phyloP scores from a whole-genome alignment of 2,797 vertebrate genomes.

The Pteropus rufus region DNA sequence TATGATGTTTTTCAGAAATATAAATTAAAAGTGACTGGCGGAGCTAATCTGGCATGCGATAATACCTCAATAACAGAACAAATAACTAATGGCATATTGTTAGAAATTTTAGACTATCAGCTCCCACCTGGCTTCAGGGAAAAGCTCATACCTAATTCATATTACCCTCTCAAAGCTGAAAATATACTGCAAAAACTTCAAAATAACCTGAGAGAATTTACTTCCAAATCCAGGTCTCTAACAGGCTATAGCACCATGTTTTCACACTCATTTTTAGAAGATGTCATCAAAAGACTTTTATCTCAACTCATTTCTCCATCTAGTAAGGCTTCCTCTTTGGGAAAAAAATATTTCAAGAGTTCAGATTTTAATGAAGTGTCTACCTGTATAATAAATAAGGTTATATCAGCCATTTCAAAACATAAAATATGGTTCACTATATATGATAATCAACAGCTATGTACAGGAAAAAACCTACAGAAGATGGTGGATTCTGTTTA shows the following conservation, averaged over 20 bases:
- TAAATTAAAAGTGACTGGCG: not conserved
- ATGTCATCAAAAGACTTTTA: conserved; percentile 61
- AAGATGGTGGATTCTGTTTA: conserved; percentile 76
- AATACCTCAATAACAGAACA: conserved; percentile 21
- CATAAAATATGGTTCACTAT: conserved; percentile 75
- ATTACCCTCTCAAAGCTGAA: conserved; percentile 49
- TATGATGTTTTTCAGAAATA: conserved; percentile 56
- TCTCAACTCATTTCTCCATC: conserved; percentile 30
- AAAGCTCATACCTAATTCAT: conserved; percentile 17
- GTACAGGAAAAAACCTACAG: conserved; percentile 52
- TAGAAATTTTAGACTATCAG: conserved; percentile 72
- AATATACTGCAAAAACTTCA: conserved; percentile 65
- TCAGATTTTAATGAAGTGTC: conserved; percentile 66
- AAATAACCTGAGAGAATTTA: conserved; percentile 35
- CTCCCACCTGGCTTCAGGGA: conserved; percentile 53
- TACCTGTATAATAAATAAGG: conserved; percentile 58
- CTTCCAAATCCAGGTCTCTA: not conserved
- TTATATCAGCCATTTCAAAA: conserved; percentile 74
- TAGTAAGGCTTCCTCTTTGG: not conserved
- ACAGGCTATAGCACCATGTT: conserved; percentile 56
- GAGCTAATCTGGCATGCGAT: not conserved
- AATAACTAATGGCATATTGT: conserved; percentile 62
- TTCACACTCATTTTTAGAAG: conserved; percentile 71
- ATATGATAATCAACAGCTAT: conserved; percentile 51
- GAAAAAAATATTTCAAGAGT: not conserved